A percentile compares a stretch with the other conserved stretches of the same genome.
Conservation (phyloP, 2,888 invertebrate species). For the Mycalesis mineus region DNA sequence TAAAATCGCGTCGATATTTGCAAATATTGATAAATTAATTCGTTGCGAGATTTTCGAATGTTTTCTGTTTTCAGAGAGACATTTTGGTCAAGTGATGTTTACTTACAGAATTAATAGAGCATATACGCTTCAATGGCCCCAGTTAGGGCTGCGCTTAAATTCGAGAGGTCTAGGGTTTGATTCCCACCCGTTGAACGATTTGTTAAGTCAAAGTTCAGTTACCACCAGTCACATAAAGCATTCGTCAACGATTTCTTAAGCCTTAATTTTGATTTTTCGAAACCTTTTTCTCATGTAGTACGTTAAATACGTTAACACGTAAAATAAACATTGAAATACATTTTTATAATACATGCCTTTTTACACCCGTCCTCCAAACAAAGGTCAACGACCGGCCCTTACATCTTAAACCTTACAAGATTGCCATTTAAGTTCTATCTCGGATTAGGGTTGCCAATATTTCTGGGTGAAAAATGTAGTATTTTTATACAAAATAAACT, state of each 20-base stretch:
- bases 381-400: conserved; percentile 13
- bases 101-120: neutral
- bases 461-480: no score
- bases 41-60: neutral
- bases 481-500: no score
- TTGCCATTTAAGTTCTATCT: conserved; percentile 30
- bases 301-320: neutral
- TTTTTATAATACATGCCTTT: neutral
- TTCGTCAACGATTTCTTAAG: neutral
- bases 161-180: no score
- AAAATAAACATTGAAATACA: neutral
- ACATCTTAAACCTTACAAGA: conserved; percentile 21
- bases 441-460: no score
- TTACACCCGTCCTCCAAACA: neutral
- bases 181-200: no score
- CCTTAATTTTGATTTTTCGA: neutral
- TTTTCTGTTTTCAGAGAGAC: neutral
- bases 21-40: neutral
- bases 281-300: neutral
- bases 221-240: no score
- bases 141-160: no score
- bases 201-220: no score
- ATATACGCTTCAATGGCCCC: no score
- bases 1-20: neutral
- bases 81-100: neutral